Evolutionary conservation across 2,113 vertebrate species (phyloP).

Genomic region (Hylia prasina): DNA sequence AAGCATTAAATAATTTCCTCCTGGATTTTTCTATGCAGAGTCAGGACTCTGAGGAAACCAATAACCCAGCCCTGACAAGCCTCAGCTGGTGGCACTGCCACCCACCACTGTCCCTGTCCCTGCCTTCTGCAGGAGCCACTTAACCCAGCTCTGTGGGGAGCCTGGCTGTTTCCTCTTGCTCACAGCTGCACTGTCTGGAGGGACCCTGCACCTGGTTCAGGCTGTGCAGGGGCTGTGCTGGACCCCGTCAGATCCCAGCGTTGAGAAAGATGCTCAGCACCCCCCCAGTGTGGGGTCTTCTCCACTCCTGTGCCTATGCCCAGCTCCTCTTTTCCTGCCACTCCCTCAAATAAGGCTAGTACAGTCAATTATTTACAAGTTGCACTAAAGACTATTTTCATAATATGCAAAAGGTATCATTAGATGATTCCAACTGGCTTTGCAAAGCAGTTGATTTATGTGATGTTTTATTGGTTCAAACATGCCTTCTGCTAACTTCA

Average conservation of each 20-base stretch:
- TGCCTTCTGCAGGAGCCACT: background rate
- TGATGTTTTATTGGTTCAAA: background rate
- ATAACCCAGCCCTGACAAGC: too few relatives aligned
- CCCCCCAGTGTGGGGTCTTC: accelerated
- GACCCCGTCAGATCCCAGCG: accelerated
- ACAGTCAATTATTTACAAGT: background rate
- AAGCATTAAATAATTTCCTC: background rate
- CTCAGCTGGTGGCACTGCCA: too few relatives aligned
- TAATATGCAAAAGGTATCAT: background rate
- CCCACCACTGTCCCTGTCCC: too few relatives aligned
- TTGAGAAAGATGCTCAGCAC: too few relatives aligned
- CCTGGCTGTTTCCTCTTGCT: background rate
- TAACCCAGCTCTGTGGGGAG: accelerated
- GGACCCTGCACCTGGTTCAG: background rate
- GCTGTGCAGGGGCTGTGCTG: too few relatives aligned
- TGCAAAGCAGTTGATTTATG: background rate
- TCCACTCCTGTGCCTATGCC: accelerated
- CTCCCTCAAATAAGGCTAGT: background rate
- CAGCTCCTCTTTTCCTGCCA: background rate
- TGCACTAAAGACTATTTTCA: background rate
- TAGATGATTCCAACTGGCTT: background rate
- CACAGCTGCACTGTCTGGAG: background rate
- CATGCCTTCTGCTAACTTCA: background rate
- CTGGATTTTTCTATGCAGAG: accelerated
- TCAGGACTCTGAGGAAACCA: background rate